Evolutionary conservation across 2,113 vertebrate species (phyloP).

Genomic region (Piaya cayana): DNA sequence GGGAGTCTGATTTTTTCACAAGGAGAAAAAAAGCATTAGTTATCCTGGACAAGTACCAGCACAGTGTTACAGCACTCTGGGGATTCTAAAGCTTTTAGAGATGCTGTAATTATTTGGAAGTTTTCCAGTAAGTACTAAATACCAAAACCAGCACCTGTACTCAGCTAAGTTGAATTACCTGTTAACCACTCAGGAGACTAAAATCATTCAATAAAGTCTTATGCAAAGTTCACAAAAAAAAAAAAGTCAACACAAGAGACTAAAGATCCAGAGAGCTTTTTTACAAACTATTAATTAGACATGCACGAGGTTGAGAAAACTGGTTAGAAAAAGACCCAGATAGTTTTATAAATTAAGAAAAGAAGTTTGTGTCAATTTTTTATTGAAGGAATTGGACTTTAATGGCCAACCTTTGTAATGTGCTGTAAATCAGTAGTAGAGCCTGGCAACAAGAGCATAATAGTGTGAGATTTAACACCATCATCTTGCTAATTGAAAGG

Average conservation of each 20-base stretch:
- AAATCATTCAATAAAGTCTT: conserved; percentile 61
- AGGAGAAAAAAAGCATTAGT: conserved; percentile 18
- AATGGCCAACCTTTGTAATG: background rate
- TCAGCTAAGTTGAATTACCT: conserved; percentile 47
- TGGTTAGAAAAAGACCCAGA: background rate
- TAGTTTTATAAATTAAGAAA: background rate
- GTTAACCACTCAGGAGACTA: conserved; percentile 44
- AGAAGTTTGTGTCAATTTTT: background rate
- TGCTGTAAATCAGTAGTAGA: background rate
- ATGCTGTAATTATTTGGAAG: conserved; percentile 55
- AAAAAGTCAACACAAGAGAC: background rate
- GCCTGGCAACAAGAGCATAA: background rate
- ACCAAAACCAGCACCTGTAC: conserved; percentile 63
- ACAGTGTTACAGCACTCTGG: conserved; percentile 46
- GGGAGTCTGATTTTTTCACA: background rate
- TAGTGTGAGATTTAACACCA: background rate
- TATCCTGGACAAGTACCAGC: conserved; percentile 45
- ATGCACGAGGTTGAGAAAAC: background rate
- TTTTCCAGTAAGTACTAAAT: conserved; percentile 59
- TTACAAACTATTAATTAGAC: background rate
- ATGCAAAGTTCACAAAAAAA: conserved; percentile 28
- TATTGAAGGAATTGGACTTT: background rate
- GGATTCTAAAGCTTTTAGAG: conserved; percentile 60
- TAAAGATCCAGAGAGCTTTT: background rate
- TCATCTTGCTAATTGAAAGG: conserved; percentile 10